phyloP scores from a whole-genome alignment of 2,113 vertebrate species.

The Pelodiscus sinensis region DNA sequence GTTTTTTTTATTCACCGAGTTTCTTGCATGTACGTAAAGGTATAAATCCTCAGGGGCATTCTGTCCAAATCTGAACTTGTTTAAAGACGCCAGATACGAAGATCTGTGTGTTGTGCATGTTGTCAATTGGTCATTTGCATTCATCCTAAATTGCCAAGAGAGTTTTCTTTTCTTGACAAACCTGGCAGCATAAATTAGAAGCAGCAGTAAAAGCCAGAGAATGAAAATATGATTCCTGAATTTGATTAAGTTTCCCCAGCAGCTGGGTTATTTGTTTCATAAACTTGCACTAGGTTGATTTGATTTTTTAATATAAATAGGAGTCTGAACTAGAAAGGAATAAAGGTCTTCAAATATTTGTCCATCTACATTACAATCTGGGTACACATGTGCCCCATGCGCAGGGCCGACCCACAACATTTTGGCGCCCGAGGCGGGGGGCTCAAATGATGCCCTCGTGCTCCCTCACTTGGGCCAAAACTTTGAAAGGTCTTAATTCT shows the following conservation, averaged over 20 bases:
- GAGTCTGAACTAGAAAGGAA: conserved; percentile 53
- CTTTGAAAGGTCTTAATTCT: no score
- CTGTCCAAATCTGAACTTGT: conserved; percentile 3
- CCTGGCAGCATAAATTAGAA: conserved; percentile 56
- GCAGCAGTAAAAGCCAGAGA: conserved; percentile 25
- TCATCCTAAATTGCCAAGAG: conserved; percentile 41
- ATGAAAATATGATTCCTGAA: conserved; percentile 37
- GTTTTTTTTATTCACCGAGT: conserved; percentile 24
- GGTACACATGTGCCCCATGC: neutral
- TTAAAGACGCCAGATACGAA: conserved; percentile 11
- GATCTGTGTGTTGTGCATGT: conserved; percentile 18
- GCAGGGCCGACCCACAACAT: no score
- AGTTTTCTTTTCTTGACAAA: conserved; percentile 29
- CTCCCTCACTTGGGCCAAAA: no score
- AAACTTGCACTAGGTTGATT: conserved; percentile 55
- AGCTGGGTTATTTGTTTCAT: conserved; percentile 60
- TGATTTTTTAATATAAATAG: conserved; percentile 48
- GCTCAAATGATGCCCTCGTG: no score
- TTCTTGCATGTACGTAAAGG: conserved; percentile 33
- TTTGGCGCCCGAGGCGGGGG: no score
- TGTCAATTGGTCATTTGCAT: conserved; percentile 39
- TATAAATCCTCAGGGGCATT: conserved; percentile 47
- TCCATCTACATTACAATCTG: neutral
- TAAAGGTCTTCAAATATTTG: neutral
- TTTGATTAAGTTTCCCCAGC: conserved; percentile 59